Conservation (phyloP, 1,140 invertebrate genomes). For the Drosophila pruinosa region DNA sequence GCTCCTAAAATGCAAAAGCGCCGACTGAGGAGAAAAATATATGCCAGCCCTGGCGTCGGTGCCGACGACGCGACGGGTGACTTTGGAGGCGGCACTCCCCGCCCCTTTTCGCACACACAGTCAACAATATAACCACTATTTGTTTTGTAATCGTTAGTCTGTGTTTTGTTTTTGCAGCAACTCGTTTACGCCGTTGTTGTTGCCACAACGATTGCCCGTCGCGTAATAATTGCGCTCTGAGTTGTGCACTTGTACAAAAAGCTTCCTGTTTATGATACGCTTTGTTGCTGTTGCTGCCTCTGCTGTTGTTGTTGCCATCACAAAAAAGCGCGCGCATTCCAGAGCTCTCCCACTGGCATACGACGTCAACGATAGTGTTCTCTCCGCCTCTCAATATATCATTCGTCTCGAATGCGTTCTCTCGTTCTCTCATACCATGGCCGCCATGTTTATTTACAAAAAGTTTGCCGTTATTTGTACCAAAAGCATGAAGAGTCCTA, state of each 20-base stretch:
- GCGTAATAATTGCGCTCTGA: constrained; percentile 67
- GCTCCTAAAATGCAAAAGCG: constrained; percentile 54
- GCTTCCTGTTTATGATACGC: constrained; percentile 64
- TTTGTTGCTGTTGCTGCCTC: constrained; percentile 15
- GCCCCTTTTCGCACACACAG: constrained; percentile 3
- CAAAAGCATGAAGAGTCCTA: constrained; percentile 5
- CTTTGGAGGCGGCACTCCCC: constrained; percentile 16
- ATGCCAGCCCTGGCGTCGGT: constrained; percentile 38
- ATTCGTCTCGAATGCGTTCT: constrained; percentile 15
- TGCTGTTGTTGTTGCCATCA: constrained; percentile 5
- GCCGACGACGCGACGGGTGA: too few relatives aligned
- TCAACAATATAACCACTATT: constrained; percentile 36
- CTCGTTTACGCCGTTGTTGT: constrained; percentile 54
- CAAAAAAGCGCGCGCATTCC: constrained; percentile 77
- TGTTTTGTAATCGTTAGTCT: constrained; percentile 40
- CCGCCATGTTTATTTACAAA: constrained; percentile 78
- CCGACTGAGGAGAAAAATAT: constrained; percentile 17
- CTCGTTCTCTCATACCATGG: constrained; percentile 54
- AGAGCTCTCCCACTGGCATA: constrained; percentile 52
- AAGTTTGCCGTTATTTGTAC: constrained; percentile 62
- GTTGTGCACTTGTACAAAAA: constrained; percentile 74
- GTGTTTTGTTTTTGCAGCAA: constrained; percentile 56
- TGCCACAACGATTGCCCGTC: constrained; percentile 71
- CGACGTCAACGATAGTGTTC: constrained; percentile 5
- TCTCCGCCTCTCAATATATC: constrained; percentile 17